Evolutionary conservation across 1,140 invertebrate species (phyloP).

Genomic region (Neomicropteryx cornuta): DNA sequence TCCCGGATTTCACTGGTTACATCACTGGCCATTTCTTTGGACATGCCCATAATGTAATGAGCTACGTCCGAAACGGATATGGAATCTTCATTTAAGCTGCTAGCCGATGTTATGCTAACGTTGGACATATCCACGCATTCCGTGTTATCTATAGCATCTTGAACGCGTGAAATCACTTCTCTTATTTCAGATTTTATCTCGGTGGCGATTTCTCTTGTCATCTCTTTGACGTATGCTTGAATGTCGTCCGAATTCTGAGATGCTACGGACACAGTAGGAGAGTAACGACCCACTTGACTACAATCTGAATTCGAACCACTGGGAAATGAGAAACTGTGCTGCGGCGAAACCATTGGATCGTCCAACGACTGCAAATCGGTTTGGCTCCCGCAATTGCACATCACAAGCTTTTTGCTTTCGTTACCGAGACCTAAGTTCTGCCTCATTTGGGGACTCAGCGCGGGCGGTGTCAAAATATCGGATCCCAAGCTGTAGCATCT

Average conservation of each 20-base stretch:
- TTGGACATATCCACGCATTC: slow-evolving; percentile 37
- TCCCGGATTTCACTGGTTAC: slow-evolving; percentile 65
- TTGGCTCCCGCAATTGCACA: slow-evolving; percentile 61
- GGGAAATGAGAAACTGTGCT: slow-evolving; percentile 35
- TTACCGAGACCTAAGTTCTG: slow-evolving; percentile 45
- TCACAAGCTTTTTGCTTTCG: slow-evolving; percentile 27
- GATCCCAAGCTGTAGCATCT: slow-evolving; percentile 51
- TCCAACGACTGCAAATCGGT: slow-evolving; percentile 53
- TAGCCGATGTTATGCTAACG: slow-evolving; percentile 30
- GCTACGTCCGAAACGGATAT: slow-evolving; percentile 61
- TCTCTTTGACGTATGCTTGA: slow-evolving; percentile 61
- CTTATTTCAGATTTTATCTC: slow-evolving; percentile 73
- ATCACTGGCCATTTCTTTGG: slow-evolving; percentile 65
- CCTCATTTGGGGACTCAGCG: slow-evolving; percentile 49
- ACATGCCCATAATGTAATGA: slow-evolving; percentile 63
- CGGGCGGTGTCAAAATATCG: slow-evolving; percentile 38
- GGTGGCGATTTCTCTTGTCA: slow-evolving; percentile 64
- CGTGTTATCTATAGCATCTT: slow-evolving; percentile 60
- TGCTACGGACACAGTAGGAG: slow-evolving; percentile 41
- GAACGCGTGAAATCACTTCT: slow-evolving; percentile 66
- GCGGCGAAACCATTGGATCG: slow-evolving; percentile 40
- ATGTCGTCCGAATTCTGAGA: slow-evolving; percentile 53
- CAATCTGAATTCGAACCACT: slow-evolving; percentile 39
- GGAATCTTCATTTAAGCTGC: slow-evolving; percentile 44
- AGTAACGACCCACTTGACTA: slow-evolving; percentile 45